A percentile compares a stretch with the other conserved stretches of the same genome.
Evolutionary conservation across 2,888 invertebrate genomes (phyloP).

Genomic region (Sacculina carcini): DNA sequence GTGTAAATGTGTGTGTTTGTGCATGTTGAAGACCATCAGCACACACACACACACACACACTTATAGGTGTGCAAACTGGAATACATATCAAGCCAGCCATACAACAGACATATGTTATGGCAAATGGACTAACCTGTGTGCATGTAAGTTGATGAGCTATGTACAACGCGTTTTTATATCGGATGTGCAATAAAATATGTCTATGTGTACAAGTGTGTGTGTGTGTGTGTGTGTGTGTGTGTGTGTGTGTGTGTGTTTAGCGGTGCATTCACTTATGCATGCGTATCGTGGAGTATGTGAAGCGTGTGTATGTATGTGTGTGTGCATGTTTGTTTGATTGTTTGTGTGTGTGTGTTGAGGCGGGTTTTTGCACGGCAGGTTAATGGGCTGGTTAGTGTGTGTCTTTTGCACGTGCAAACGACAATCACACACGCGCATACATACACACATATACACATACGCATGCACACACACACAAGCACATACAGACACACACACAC

Average conservation of each 20-base stretch:
- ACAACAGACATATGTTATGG: too few relatives aligned
- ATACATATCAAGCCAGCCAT: background rate
- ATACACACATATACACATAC: too few relatives aligned
- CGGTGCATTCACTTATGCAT: background rate
- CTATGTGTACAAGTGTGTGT: slow-evolving; percentile 1
- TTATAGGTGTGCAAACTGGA: background rate
- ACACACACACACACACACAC: slow-evolving; percentile 1
- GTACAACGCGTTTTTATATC: too few relatives aligned
- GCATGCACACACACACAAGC: too few relatives aligned
- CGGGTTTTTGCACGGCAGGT: background rate
- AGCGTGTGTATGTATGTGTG: background rate
- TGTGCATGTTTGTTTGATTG: background rate
- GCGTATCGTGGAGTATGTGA: background rate
- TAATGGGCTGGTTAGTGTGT: too few relatives aligned
- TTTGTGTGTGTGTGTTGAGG: too few relatives aligned
- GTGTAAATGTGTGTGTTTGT: slow-evolving; percentile 2
- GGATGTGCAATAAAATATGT: slow-evolving; percentile 1
- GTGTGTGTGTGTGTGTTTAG: slow-evolving; percentile 1
- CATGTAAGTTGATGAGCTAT: too few relatives aligned
- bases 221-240: slow-evolving; percentile 1
- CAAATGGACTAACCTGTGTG: too few relatives aligned
- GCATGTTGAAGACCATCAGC: slow-evolving; percentile 2
- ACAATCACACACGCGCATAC: too few relatives aligned
- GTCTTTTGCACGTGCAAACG: too few relatives aligned
- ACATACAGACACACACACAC: too few relatives aligned